A percentile compares a stretch with the other conserved stretches of the same genome.
Conservation (phyloP, 1,140 invertebrate genomes). For the Wiebesia pumilae region DNA sequence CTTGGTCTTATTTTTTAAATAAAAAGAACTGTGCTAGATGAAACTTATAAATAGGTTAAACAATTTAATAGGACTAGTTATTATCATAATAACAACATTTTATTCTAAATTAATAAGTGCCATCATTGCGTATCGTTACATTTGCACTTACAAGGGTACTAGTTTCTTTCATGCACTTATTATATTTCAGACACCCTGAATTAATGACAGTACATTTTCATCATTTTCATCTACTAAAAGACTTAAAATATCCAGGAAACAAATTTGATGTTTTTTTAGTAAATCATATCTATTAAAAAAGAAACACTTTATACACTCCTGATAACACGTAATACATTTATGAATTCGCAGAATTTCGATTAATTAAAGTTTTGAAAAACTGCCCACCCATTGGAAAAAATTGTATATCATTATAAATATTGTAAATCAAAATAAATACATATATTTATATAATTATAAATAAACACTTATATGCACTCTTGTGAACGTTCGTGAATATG, state of each 20-base stretch:
- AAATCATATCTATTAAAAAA: neutral
- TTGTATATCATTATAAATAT: too few species aligned
- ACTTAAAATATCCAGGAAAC: neutral
- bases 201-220: constrained; percentile 56
- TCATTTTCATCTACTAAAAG: neutral
- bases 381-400: too few species aligned
- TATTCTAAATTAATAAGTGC: constrained; percentile 45
- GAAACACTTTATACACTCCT: too few species aligned
- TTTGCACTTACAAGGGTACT: constrained; percentile 46
- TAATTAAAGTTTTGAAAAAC: too few species aligned
- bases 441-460: too few species aligned
- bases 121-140: constrained; percentile 43
- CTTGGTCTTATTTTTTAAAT: constrained; percentile 60
- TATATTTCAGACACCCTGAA: constrained; percentile 61
- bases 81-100: constrained; percentile 61
- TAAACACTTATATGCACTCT: too few species aligned
- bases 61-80: constrained; percentile 64
- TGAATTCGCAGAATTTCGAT: too few species aligned
- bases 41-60: constrained; percentile 62
- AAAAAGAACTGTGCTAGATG: constrained; percentile 53
- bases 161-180: constrained; percentile 53
- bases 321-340: too few species aligned
- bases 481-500: too few species aligned
- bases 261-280: neutral
- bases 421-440: too few species aligned